Percentiles rank a stretch among this genome's conserved stretches.
These are phyloP conservation scores for Dendroctonus ponderosae DNA, from an alignment of 1,140 invertebrate genomes.

Conservation along the genomic window DNA sequence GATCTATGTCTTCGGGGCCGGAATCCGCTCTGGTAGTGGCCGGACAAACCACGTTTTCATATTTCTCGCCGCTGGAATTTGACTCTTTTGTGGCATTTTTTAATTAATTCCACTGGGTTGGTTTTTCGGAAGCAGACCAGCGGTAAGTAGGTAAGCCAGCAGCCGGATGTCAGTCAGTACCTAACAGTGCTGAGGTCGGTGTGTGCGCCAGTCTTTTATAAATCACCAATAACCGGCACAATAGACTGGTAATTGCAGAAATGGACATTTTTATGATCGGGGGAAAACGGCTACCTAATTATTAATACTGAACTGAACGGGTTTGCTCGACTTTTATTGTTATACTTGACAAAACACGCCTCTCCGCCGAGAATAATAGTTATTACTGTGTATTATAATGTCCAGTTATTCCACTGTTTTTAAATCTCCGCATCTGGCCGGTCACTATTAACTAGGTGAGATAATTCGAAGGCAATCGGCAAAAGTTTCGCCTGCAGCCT, in stretches of 20 bases:
- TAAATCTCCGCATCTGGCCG: neutral
- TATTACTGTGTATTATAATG: slow-evolving; percentile 26
- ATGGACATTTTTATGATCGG: slow-evolving; percentile 1
- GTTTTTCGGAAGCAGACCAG: neutral
- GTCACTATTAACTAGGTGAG: slow-evolving; percentile 17
- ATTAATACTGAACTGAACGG: slow-evolving; percentile 28
- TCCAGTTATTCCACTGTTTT: slow-evolving; percentile 25
- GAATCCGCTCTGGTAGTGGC: slow-evolving; percentile 15
- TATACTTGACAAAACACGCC: slow-evolving; percentile 31
- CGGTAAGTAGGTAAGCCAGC: neutral
- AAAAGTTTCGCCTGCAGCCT: too few relatives aligned
- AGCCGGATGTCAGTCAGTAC: neutral
- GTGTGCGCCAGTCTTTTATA: neutral
- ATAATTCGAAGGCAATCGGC: slow-evolving; percentile 1
- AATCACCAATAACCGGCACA: neutral
- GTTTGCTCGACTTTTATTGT: slow-evolving; percentile 24
- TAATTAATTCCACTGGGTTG: slow-evolving; percentile 1
- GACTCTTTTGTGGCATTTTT: slow-evolving; percentile 1
- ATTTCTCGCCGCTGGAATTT: slow-evolving; percentile 3
- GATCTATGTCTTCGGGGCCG: slow-evolving; percentile 13
- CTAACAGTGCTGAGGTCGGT: neutral
- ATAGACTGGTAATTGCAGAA: slow-evolving; percentile 2
- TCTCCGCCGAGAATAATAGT: slow-evolving; percentile 27
- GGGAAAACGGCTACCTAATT: slow-evolving; percentile 14
- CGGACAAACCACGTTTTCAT: slow-evolving; percentile 12